Evolutionary conservation across 1,140 invertebrate species (phyloP), one percentile per base, ranked within the genome.

Genomic region (Penaeus chinensis): DNA sequence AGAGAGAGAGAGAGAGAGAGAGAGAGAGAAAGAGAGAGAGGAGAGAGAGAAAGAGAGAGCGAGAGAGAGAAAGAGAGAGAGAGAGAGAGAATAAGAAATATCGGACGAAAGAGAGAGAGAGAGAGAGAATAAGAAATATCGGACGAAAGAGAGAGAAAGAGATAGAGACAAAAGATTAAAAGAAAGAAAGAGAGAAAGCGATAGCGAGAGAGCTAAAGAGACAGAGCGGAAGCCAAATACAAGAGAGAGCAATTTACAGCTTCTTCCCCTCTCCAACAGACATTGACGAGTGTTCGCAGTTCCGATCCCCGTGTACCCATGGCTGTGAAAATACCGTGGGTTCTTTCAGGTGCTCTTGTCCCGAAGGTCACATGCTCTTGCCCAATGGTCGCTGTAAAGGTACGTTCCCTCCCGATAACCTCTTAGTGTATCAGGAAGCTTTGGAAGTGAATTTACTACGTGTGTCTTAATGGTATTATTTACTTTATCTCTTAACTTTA

Each of bases 211-310:
- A 47, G 47, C 7, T 7, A 47, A 13, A 47, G 47, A 47, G 47
- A 47, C 7, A 47, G 47, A 47, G 1, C 11, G 32, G 32, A 10
- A 47, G 76, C 22, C 27, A 32, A 22, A 78, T 32, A 47, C 76
- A 22, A 20, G 13, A 47, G 11, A 54, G 27, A 27, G 47, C 77
- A 47, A 27, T 3, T 2, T 54, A 54, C 54, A 54, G 20, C 27
- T 62, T 62, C 20, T 42, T 19, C 37, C 11, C 18, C 27, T 24
- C n/a, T 66, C 90, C 93, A 92, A 37, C 91, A 96, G 98, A 98
- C 93, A 92, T 98, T 78, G 97, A 99, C 91, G 98, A 99, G 92
- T 99, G 98, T 98, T 24, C 97, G 99, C 91, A 98, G 99, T 92
- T 99, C 98, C 91, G 96, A 97, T 90, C 94, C 94, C 22, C 94